Evolutionary conservation across 2,797 vertebrate genomes (phyloP).

Genomic region (Kryptopterus vitreolus): DNA sequence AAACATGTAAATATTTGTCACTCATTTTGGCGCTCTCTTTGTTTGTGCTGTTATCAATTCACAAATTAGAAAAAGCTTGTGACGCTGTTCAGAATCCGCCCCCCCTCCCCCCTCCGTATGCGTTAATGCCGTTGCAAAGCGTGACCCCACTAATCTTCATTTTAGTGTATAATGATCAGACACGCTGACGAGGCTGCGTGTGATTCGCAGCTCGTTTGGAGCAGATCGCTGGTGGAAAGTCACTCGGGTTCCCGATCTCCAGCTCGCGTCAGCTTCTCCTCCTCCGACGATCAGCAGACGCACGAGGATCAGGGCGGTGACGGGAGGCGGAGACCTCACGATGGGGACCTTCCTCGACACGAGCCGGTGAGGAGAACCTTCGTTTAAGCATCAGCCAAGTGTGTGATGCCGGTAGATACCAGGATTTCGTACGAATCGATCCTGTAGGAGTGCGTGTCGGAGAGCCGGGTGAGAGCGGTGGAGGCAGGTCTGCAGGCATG

Average conservation of each 20-base stretch:
- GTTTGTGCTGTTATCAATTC: too few species aligned
- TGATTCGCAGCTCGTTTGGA: constrained; percentile 46
- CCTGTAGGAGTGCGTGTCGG: constrained; percentile 42
- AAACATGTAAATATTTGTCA: too few species aligned
- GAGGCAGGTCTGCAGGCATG: constrained; percentile 73
- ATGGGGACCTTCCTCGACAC: constrained; percentile 8
- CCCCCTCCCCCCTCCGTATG: too few species aligned
- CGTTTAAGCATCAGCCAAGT: neutral
- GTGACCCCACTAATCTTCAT: too few species aligned
- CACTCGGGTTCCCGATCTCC: constrained; percentile 46
- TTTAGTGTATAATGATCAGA: neutral
- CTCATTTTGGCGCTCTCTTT: too few species aligned
- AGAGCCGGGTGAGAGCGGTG: constrained; percentile 70
- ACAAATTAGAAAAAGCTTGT: too few species aligned
- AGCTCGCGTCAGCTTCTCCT: constrained; percentile 30
- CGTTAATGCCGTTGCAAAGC: too few species aligned
- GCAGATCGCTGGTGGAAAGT: constrained; percentile 57
- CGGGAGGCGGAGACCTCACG: constrained; percentile 26
- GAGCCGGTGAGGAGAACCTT: constrained; percentile 32
- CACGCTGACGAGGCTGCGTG: neutral
- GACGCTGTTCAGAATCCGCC: too few species aligned
- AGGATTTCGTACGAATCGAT: too few species aligned
- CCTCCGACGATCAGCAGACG: constrained; percentile 36
- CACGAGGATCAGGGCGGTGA: constrained; percentile 30
- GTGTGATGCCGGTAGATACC: neutral